These are phyloP conservation scores for Mormyrus proboscirostris DNA, from an alignment of 2,797 vertebrate genomes.

Conservation along the genomic window DNA sequence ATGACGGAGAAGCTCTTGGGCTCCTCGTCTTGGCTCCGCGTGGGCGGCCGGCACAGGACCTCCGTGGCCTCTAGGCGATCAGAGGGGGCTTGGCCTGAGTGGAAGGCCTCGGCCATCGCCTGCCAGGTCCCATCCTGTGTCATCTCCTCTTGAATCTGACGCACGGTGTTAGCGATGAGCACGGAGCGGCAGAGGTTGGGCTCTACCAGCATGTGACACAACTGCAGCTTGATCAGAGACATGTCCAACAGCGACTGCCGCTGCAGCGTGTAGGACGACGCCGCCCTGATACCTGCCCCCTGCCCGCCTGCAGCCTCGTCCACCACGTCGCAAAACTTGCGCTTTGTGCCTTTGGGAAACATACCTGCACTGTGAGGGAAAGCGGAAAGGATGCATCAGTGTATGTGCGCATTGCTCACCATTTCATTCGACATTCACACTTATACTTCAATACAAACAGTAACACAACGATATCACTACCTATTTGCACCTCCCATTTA, in stretches of 20 bases:
- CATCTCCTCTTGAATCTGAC: slow-evolving; percentile 98
- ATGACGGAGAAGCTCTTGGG: slow-evolving; percentile 54
- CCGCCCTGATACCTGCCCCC: slow-evolving; percentile 55
- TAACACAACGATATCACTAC: background rate
- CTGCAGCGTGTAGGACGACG: slow-evolving; percentile 80
- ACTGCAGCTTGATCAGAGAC: slow-evolving; percentile 96
- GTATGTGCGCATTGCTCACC: slow-evolving; percentile 8
- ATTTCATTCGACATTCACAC: slow-evolving; percentile 33
- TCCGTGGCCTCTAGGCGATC: slow-evolving; percentile 83
- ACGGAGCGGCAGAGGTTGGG: slow-evolving; percentile 93
- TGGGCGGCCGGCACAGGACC: slow-evolving; percentile 74
- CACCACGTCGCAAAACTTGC: slow-evolving; percentile 76
- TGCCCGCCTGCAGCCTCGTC: slow-evolving; percentile 68
- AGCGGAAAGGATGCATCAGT: slow-evolving; percentile 41
- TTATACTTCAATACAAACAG: slow-evolving; percentile 3
- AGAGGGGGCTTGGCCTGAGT: slow-evolving; percentile 59
- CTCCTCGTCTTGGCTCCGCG: slow-evolving; percentile 53
- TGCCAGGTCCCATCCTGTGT: slow-evolving; percentile 88
- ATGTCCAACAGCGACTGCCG: slow-evolving; percentile 93
- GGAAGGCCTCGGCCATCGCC: slow-evolving; percentile 62
- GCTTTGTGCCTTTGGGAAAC: slow-evolving; percentile 93
- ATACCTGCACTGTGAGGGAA: slow-evolving; percentile 62
- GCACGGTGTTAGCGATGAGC: slow-evolving; percentile 94
- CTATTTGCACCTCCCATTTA: background rate
- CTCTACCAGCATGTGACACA: slow-evolving; percentile 95